Evolutionary conservation across 2,888 invertebrate genomes (phyloP).

Genomic region (Macaria liturata): DNA sequence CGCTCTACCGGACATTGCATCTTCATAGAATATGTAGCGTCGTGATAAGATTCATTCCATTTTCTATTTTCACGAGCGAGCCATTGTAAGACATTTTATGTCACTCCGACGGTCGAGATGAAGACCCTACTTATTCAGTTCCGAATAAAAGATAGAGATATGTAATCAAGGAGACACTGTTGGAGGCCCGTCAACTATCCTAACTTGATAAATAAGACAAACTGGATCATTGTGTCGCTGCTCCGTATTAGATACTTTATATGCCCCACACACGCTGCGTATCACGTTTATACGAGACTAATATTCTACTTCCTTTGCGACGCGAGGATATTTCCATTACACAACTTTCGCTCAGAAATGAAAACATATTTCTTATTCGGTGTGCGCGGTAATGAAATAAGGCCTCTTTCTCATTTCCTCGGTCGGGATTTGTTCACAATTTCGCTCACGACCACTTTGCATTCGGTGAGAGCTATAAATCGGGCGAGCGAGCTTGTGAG

Average conservation of each 20-base stretch:
- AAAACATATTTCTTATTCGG: slow-evolving; percentile 53
- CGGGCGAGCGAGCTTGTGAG: slow-evolving; percentile 53
- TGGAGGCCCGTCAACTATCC: slow-evolving; percentile 24
- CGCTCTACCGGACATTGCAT: slow-evolving; percentile 28
- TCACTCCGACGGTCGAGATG: slow-evolving; percentile 49
- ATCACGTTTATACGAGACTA: slow-evolving; percentile 29
- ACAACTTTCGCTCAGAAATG: slow-evolving; percentile 38
- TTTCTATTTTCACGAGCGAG: slow-evolving; percentile 56
- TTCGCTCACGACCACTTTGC: slow-evolving; percentile 58
- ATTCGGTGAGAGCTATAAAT: slow-evolving; percentile 58
- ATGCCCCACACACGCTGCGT: slow-evolving; percentile 26
- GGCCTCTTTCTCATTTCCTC: slow-evolving; percentile 55
- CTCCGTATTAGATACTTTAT: slow-evolving; percentile 25
- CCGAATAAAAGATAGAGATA: neutral
- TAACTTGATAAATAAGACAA: slow-evolving; percentile 29
- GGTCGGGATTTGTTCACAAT: slow-evolving; percentile 61
- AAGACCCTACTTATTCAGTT: neutral
- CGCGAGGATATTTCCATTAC: slow-evolving; percentile 30
- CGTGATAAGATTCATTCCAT: slow-evolving; percentile 47
- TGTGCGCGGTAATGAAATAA: slow-evolving; percentile 56
- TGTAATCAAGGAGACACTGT: slow-evolving; percentile 18
- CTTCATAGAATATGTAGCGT: slow-evolving; percentile 12
- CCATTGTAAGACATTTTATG: slow-evolving; percentile 40
- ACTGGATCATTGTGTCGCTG: slow-evolving; percentile 25
- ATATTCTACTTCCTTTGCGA: slow-evolving; percentile 28